Percentiles rank a stretch among this genome's conserved stretches.
Conservation (phyloP, 2,113 vertebrate species). For the Ailurus styani region DNA sequence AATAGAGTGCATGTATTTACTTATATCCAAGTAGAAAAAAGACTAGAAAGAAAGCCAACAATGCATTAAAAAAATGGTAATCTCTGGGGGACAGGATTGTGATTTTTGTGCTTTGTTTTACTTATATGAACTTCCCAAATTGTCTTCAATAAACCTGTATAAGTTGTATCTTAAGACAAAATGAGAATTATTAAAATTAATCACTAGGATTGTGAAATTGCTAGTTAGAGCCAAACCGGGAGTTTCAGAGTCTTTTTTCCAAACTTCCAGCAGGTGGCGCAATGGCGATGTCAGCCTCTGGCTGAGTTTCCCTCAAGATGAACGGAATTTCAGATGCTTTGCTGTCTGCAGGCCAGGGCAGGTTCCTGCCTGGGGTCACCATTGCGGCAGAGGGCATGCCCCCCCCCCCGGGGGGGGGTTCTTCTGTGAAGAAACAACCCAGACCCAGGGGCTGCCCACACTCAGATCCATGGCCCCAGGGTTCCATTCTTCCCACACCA, state of each 20-base stretch:
- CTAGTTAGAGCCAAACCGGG: neutral
- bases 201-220: neutral
- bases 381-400: neutral
- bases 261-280: conserved; percentile 82
- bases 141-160: neutral
- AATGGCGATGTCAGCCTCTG: conserved; percentile 40
- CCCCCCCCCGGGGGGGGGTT: rapidly evolving
- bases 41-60: neutral
- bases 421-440: neutral
- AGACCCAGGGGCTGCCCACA: neutral
- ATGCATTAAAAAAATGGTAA: neutral
- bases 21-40: neutral
- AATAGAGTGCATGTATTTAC: neutral
- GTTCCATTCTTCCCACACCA: neutral
- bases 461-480: neutral
- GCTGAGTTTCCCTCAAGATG: neutral
- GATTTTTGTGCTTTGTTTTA: neutral
- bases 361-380: rapidly evolving
- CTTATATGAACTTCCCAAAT: neutral
- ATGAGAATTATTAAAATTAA: neutral
- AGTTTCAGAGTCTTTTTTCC: neutral
- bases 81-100: neutral
- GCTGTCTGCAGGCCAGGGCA: neutral
- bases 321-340: neutral
- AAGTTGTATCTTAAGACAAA: neutral